Base-by-base conservation (phyloP, 2,797 vertebrate genomes). In the Micrastur ruficollis region DNA sequence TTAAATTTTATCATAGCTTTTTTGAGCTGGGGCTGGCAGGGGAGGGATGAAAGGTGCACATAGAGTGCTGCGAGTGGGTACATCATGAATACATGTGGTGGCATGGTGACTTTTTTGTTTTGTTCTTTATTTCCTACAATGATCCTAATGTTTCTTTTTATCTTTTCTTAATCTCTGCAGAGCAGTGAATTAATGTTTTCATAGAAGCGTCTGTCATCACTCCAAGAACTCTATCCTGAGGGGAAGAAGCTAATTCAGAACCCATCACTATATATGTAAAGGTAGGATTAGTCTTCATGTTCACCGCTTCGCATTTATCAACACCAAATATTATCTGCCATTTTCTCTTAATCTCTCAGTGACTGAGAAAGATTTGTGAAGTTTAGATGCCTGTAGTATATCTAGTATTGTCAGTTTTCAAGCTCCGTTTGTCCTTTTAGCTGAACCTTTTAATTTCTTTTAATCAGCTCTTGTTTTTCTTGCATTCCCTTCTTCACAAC, bases 111-210 rank as follows among this genome's bases (percentile, higher is more conserved):
- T 81, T 94, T 29, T 93, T 84, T 90, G 84, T 93, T 91, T 86
- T 94, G 86, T 86, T 95, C 83, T 86, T 81, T 36, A 42, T 90
- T 96, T 94, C 81, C 83, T 58, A 46, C 4, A 13, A 56, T 9
- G 72, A 87, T 95, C 86, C 89, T 91, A 92, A 91, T 92, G 81
- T 91, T 96, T 96, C 78, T 90, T 90, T 92, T 85, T 21, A 22
- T 84, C 68, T 82, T 74, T 89, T 65, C 66, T 80, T 91, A 89
- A 93, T 93, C 78, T 95, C 81, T 89, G 53, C 86, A 83, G 75
- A 96, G 79, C 68, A 83, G 46, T 87, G 93, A 94, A 94, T 93
- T 94, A 92, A 75, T 96, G 92, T 96, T 97, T 96, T 95, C 90
- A 83, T 44, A 86, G 86, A 95, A 46, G 71, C 91, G 90, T 86